phyloP scores from a whole-genome alignment of 2,113 vertebrate species.

The Chiloscyllium plagiosum region DNA sequence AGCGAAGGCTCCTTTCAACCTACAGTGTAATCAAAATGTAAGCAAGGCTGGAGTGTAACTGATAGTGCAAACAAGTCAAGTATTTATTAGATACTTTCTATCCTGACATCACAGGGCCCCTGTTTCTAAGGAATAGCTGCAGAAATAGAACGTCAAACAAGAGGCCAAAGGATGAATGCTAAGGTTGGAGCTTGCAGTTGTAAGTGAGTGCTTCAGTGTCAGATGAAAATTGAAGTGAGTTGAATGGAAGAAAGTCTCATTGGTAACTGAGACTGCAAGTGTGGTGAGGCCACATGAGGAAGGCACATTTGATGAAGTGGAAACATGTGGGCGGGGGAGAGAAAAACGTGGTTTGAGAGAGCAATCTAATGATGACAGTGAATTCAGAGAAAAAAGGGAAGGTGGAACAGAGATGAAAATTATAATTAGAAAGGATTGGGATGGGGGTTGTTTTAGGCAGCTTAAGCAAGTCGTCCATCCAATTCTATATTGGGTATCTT shows the following conservation, averaged over 20 bases:
- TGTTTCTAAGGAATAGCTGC: not conserved
- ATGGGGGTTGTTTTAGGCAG: not conserved
- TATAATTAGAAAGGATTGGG: not conserved
- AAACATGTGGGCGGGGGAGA: not conserved
- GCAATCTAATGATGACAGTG: not conserved
- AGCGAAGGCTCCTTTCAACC: not conserved
- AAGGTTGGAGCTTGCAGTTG: not conserved
- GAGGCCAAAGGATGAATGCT: not conserved
- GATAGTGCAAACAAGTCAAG: slow-evolving; percentile 18
- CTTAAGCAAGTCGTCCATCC: not conserved
- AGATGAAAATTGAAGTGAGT: not conserved
- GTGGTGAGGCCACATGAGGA: not conserved
- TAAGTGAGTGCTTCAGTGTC: not conserved
- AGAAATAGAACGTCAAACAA: not conserved
- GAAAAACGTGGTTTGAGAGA: not conserved
- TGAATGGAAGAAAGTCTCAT: not conserved
- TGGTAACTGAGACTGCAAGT: not conserved
- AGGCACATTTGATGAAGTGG: not conserved
- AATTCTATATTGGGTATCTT: not conserved
- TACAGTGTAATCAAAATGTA: slow-evolving; percentile 37
- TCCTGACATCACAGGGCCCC: not conserved
- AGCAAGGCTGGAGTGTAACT: not conserved
- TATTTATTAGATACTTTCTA: not conserved
- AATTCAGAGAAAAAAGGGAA: not conserved
- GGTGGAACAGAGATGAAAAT: not conserved